phyloP scores from a whole-genome alignment of 2,888 invertebrate genomes.

The Amaurobius ferox region DNA sequence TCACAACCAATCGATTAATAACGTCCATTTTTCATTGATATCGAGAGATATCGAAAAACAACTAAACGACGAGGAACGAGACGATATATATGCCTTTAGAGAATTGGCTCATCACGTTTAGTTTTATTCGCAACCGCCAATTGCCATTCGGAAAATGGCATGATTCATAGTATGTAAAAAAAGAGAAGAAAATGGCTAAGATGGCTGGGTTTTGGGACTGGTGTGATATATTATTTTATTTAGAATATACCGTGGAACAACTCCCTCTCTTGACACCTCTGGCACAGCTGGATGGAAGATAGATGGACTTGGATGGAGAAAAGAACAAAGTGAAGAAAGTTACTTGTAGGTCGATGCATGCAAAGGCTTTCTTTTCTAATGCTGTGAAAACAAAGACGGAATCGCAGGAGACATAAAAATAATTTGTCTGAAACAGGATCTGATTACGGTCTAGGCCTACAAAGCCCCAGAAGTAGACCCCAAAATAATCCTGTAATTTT shows the following conservation, averaged over 20 bases:
- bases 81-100: background rate
- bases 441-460: no score
- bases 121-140: background rate
- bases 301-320: background rate
- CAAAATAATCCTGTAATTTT: no score
- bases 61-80: background rate
- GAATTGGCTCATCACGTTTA: slow-evolving; percentile 19
- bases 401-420: no score
- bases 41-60: background rate
- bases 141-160: slow-evolving; percentile 3
- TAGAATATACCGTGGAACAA: slow-evolving; percentile 18
- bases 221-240: slow-evolving; percentile 36
- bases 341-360: slow-evolving; percentile 9
- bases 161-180: slow-evolving; percentile 8
- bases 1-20: background rate
- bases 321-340: background rate
- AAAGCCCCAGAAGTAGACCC: no score
- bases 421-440: no score
- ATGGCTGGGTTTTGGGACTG: background rate
- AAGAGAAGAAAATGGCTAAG: background rate
- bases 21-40: slow-evolving; percentile 2
- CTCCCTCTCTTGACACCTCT: slow-evolving; percentile 33
- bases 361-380: no score
- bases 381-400: no score
- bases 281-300: slow-evolving; percentile 24